Conservation (phyloP, 2,113 vertebrate species). For the Spilogale gracilis region DNA sequence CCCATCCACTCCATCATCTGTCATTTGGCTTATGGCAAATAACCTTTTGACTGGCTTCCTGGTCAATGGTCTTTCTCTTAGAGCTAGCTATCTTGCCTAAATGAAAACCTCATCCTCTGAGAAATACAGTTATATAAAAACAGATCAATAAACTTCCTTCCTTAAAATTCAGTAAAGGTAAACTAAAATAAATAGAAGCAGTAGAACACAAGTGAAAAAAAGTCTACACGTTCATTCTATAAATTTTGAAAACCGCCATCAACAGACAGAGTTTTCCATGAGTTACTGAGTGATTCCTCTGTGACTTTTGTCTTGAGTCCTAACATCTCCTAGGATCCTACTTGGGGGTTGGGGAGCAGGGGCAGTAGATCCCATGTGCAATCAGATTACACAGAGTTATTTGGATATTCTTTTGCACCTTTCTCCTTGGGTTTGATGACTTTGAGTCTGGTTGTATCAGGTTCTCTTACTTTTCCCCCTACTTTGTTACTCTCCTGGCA, state of each 20-base stretch:
- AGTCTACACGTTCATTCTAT: not conserved
- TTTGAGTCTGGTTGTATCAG: not conserved
- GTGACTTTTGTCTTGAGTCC: not conserved
- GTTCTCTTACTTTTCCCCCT: not conserved
- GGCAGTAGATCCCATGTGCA: not conserved
- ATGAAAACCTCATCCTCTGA: not conserved
- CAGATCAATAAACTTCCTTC: not conserved
- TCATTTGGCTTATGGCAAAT: not conserved
- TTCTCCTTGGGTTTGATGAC: not conserved
- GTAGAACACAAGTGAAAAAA: not conserved
- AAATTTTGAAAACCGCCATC: not conserved
- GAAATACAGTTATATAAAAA: not conserved
- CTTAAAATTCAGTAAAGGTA: not conserved
- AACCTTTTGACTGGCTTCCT: not conserved
- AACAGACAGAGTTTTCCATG: not conserved
- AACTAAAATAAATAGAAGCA: not conserved
- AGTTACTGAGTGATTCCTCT: not conserved
- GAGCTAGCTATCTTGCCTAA: not conserved
- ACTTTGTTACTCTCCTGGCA: not conserved
- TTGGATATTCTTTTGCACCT: not conserved
- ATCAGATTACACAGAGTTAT: not conserved
- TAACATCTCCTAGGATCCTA: not conserved
- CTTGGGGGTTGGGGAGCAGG: rapidly evolving
- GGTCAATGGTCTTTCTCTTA: not conserved
- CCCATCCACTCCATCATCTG: not conserved